These are phyloP conservation scores for Lepus timidus DNA, from an alignment of 2,113 vertebrate genomes.

Conservation along the genomic window DNA sequence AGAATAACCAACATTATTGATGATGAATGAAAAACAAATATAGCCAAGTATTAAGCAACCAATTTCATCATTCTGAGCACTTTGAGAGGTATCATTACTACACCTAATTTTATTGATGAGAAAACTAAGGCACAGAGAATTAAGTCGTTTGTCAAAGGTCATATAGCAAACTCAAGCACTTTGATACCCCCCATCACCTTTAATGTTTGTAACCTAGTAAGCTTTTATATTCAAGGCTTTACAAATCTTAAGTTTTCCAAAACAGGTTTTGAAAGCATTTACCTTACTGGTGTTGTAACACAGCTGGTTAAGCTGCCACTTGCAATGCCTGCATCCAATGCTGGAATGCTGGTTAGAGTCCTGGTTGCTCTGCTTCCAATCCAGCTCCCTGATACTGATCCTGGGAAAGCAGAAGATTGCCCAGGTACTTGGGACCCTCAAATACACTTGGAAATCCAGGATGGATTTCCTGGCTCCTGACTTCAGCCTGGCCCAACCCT, in stretches of 20 bases:
- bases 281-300: no score
- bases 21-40: not conserved
- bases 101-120: not conserved
- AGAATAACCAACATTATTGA: not conserved
- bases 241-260: slow-evolving; percentile 1
- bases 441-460: no score
- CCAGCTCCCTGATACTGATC: no score
- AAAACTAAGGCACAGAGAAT: not conserved
- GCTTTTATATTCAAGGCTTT: not conserved
- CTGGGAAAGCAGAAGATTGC: no score
- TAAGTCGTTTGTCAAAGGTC: not conserved
- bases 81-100: not conserved
- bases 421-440: no score
- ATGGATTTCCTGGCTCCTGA: no score
- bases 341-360: no score
- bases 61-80: not conserved
- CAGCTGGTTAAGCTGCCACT: no score
- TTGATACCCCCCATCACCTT: not conserved
- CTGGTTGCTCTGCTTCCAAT: no score
- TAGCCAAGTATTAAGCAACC: not conserved
- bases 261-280: not conserved
- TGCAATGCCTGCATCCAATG: no score
- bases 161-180: not conserved
- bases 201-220: not conserved
- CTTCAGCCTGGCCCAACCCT: no score